Percentiles rank a stretch among this genome's conserved stretches.
These are phyloP conservation scores for Drosophila pseudotakahashii DNA, from an alignment of 2,888 invertebrate species.

Conservation along the genomic window DNA sequence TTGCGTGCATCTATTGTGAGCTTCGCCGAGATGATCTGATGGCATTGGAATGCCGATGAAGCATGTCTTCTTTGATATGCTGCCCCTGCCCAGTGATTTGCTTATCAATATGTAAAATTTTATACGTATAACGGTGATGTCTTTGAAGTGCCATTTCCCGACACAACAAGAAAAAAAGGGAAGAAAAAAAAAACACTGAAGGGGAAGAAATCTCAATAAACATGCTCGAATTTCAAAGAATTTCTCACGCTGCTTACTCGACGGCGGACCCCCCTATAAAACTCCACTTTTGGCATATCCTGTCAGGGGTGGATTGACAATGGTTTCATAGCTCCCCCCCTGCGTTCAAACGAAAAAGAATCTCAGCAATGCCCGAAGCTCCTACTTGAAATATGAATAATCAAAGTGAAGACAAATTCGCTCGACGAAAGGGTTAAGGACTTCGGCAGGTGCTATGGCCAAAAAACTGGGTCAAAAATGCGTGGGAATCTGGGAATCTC, in stretches of 20 bases:
- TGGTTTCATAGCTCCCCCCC: conserved; percentile 42
- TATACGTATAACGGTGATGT: conserved; percentile 53
- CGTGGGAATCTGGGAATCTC: conserved; percentile 6
- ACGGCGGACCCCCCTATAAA: conserved; percentile 11
- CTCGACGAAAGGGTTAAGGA: conserved; percentile 60
- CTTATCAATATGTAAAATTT: conserved; percentile 50
- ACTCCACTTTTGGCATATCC: conserved; percentile 34
- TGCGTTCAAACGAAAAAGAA: conserved; percentile 37
- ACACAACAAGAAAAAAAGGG: conserved; percentile 16
- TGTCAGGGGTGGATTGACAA: conserved; percentile 44
- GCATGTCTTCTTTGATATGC: conserved; percentile 37
- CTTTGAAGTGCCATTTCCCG: conserved; percentile 55
- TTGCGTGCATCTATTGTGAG: conserved; percentile 18
- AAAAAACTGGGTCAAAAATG: conserved; percentile 41
- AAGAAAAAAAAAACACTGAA: conserved; percentile 13
- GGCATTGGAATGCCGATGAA: conserved; percentile 55
- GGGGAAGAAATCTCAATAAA: conserved; percentile 51
- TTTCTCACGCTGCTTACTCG: conserved; percentile 76
- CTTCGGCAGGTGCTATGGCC: conserved; percentile 45
- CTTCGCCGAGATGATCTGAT: conserved; percentile 49
- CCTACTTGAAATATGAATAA: conserved; percentile 46
- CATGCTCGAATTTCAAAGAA: conserved; percentile 78
- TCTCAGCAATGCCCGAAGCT: conserved; percentile 50
- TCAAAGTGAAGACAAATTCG: conserved; percentile 25
- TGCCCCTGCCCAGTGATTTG: conserved; percentile 27